A percentile compares a stretch with the other conserved stretches of the same genome.
Conservation (phyloP, 2,888 invertebrate genomes). For the Sesia bembeciformis region DNA sequence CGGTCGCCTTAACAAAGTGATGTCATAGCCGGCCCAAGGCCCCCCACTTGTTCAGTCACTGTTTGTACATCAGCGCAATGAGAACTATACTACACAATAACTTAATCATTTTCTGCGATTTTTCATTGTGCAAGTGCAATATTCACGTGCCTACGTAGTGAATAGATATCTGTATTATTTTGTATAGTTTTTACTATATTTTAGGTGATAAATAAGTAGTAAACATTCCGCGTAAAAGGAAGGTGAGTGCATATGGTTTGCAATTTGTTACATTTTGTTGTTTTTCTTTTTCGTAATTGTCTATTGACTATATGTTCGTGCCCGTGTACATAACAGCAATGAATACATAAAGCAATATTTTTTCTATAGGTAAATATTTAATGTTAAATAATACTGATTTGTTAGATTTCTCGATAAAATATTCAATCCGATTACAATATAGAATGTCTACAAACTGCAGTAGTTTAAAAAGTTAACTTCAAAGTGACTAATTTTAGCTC, state of each 20-base stretch:
- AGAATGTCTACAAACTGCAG: too few species aligned
- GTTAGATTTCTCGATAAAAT: too few species aligned
- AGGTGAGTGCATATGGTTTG: conserved; percentile 41
- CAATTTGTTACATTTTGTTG: background rate
- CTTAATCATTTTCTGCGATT: conserved; percentile 23
- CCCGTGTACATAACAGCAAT: too few species aligned
- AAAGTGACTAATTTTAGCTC: too few species aligned
- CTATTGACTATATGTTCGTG: too few species aligned
- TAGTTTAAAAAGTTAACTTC: too few species aligned
- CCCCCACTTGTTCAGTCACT: conserved; percentile 23
- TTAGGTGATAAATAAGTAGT: conserved; percentile 23
- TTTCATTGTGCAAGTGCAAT: conserved; percentile 44
- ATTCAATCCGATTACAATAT: too few species aligned
- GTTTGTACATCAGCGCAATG: conserved; percentile 48
- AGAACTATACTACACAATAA: conserved; percentile 35
- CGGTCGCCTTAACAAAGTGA: conserved; percentile 32
- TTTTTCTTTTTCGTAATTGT: background rate
- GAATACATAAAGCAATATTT: too few species aligned
- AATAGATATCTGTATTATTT: conserved; percentile 9
- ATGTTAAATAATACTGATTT: too few species aligned
- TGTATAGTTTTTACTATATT: conserved; percentile 15
- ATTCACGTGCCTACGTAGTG: conserved; percentile 49
- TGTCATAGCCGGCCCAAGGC: conserved; percentile 26
- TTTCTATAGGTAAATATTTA: too few species aligned
- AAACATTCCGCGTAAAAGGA: conserved; percentile 68